Evolutionary conservation across 2,888 invertebrate species (phyloP).

Genomic region (Auanema freiburgensis): DNA sequence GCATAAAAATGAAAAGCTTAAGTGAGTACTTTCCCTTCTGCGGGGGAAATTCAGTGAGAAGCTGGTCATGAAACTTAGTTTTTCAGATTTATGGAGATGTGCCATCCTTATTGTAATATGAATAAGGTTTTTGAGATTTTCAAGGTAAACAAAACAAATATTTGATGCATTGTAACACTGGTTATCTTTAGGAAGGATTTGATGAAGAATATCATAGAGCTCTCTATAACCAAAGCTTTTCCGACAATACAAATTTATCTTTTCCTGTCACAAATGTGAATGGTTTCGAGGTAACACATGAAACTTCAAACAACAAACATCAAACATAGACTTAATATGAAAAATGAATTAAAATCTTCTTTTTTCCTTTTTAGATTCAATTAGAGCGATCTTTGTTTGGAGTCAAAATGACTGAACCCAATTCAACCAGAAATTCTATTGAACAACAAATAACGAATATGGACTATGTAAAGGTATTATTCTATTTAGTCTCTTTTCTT

Average conservation of each 20-base stretch:
- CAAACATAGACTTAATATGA: neutral
- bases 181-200: constrained; percentile 31
- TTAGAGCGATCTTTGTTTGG: constrained; percentile 56
- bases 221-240: constrained; percentile 16
- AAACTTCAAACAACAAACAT: no score
- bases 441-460: constrained; percentile 54
- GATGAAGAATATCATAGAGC: constrained; percentile 34
- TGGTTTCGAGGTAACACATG: constrained; percentile 40
- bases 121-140: constrained; percentile 57
- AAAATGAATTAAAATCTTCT: neutral
- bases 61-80: neutral
- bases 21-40: constrained; percentile 7
- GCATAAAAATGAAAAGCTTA: constrained; percentile 25
- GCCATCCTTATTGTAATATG: constrained; percentile 59
- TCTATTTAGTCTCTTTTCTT: neutral
- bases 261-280: constrained; percentile 52
- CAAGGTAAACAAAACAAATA: constrained; percentile 33
- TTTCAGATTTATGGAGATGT: constrained; percentile 48
- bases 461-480: constrained; percentile 51
- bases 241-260: constrained; percentile 34
- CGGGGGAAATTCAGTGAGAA: neutral
- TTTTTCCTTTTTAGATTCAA: constrained; percentile 36
- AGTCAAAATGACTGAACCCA: constrained; percentile 33
- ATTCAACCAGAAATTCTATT: constrained; percentile 26
- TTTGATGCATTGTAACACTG: neutral